Conservation (phyloP, 1,140 invertebrate species). For the Archivesica marissinica region DNA sequence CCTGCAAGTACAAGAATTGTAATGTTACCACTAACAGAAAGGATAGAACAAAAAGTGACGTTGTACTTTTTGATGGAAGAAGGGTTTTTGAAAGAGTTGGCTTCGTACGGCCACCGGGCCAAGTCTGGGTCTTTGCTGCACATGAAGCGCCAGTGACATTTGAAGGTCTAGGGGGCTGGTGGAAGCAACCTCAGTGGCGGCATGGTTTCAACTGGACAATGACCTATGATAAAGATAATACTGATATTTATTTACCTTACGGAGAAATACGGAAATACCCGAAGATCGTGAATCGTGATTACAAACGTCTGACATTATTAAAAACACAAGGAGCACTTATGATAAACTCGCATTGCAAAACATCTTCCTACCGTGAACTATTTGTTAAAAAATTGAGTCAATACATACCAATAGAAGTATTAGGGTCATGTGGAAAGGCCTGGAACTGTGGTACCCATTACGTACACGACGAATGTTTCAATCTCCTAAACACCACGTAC, state of each 20-base stretch:
- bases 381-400: conserved; percentile 20
- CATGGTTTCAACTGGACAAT: conserved; percentile 53
- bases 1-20: conserved; percentile 47
- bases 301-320: background rate
- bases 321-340: conserved; percentile 38
- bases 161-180: background rate
- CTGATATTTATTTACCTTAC: conserved; percentile 48
- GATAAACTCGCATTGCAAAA: conserved; percentile 50
- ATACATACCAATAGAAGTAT: conserved; percentile 17
- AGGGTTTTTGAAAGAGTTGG: conserved; percentile 32
- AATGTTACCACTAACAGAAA: conserved; percentile 15
- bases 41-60: background rate
- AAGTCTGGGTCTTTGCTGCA: conserved; percentile 49
- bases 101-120: conserved; percentile 26
- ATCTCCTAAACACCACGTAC: conserved; percentile 46
- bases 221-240: conserved; percentile 49
- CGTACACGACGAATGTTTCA: conserved; percentile 46
- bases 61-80: conserved; percentile 45
- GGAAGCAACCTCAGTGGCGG: conserved; percentile 30
- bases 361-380: conserved; percentile 10
- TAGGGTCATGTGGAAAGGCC: conserved; percentile 36
- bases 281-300: conserved; percentile 14
- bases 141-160: conserved; percentile 11
- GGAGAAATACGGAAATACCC: conserved; percentile 34
- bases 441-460: conserved; percentile 50